Evolutionary conservation across 1,140 invertebrate species (phyloP), one percentile per base, ranked within the genome.

Genomic region (Gryllus bimaculatus): DNA sequence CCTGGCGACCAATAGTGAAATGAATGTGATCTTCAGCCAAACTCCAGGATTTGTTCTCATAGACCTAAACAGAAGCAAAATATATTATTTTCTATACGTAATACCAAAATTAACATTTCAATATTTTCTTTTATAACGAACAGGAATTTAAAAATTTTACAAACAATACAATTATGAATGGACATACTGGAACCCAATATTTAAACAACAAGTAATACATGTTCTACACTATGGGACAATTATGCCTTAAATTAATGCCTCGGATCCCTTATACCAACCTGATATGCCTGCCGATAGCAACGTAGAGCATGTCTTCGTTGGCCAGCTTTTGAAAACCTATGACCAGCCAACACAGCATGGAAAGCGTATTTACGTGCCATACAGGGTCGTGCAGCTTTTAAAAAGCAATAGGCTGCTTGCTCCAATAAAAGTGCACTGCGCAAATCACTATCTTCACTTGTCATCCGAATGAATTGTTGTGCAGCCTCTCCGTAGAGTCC

Each of bases 341-440:
- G 95, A 7, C 97, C 97, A 76, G 97, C 95, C 18, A 99, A 87
- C 21, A 99, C 96, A 88, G 96, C 94, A 84, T 99, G 96, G 85
- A 99, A 98, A n/a, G 97, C 95, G 86, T 97, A 98, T 86, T 98
- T 99, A 75, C 97, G 88, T 80, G 94, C 90, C 92, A 96, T 94
- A 18, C 90, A 90, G 4, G 90, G 89, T 74, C 91, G 90, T 6
- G 88, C 87, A 8, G 89, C 90, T 78, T 88, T 86, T 47, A 98
- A 88, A 84, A 96, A 99, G 84, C 96, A 98, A 84, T 97, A 94
- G 0, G 97, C 93, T 0, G 97, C 96, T 87, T 99, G 97, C 87
- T 99, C 98, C 18, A 99, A 86, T 76, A 99, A 87, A 80, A 99
- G 86, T 10, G 97, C 97, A 82, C 95, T 96, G 48, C 95, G 88